These are phyloP conservation scores for Forbesichthys papilliferus DNA, from an alignment of 2,113 vertebrate species.

Conservation along the genomic window DNA sequence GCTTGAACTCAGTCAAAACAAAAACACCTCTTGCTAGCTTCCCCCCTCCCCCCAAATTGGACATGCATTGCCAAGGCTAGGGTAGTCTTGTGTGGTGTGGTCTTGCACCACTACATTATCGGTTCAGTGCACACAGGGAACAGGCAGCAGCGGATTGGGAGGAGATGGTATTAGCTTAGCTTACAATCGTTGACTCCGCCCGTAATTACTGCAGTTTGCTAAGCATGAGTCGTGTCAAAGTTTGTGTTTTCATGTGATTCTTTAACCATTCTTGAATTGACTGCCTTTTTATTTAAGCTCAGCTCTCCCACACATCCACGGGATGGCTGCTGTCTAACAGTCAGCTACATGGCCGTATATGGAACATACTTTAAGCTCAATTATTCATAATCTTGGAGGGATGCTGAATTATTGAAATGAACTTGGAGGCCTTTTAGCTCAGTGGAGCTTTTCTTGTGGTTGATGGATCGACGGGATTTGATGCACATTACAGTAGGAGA, in stretches of 20 bases:
- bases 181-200: conserved; percentile 16
- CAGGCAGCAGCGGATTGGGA: too few species aligned
- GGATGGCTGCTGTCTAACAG: conserved; percentile 61
- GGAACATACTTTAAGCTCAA: conserved; percentile 84
- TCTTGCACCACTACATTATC: too few species aligned
- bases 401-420: conserved; percentile 85
- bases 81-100: too few species aligned
- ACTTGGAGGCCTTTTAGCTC: conserved; percentile 83
- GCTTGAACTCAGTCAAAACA: too few species aligned
- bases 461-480: conserved; percentile 80
- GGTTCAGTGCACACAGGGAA: too few species aligned
- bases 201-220: conserved; percentile 13
- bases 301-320: conserved; percentile 53
- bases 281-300: conserved; percentile 44
- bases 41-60: too few species aligned
- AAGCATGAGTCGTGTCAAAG: conserved; percentile 17
- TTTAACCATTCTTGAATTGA: background rate
- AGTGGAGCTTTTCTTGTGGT: conserved; percentile 77
- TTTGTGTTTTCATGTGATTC: conserved; percentile 10
- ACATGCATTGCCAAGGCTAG: too few species aligned
- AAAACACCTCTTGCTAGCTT: too few species aligned
- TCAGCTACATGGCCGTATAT: conserved; percentile 66
- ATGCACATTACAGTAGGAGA: conserved; percentile 75
- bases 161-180: too few species aligned
- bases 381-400: conserved; percentile 82